Percentiles rank a stretch among this genome's conserved stretches.
Conservation (phyloP, 1,140 invertebrate species). For the Manduca sexta region DNA sequence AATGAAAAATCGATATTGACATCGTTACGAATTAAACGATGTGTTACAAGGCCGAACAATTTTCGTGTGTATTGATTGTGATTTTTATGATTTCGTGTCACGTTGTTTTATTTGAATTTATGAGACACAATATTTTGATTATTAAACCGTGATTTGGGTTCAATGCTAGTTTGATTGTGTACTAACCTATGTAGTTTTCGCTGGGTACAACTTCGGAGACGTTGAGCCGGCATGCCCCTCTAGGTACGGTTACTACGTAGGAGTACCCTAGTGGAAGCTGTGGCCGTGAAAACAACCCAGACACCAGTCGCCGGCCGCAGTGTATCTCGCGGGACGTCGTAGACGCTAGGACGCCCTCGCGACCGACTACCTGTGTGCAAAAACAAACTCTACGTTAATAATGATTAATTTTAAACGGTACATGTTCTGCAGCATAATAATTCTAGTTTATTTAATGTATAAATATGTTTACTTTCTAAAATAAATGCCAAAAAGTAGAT, state of each 20-base stretch:
- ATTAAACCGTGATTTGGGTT: no score
- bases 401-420: no score
- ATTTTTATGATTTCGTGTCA: no score
- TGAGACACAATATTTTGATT: no score
- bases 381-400: neutral
- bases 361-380: conserved; percentile 78
- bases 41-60: neutral
- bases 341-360: conserved; percentile 80
- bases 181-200: conserved; percentile 90
- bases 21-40: conserved; percentile 12
- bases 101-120: no score
- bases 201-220: conserved; percentile 89
- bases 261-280: conserved; percentile 88
- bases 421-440: no score
- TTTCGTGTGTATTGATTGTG: neutral
- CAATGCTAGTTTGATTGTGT: neutral
- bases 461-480: no score
- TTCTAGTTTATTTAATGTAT: no score
- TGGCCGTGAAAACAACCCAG: conserved; percentile 88
- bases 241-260: conserved; percentile 87
- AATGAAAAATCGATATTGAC: conserved; percentile 39
- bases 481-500: no score
- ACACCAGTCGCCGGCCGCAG: conserved; percentile 82
- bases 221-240: conserved; percentile 90
- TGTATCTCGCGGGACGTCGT: conserved; percentile 78